Conservation (phyloP, 2,888 invertebrate species). For the Pammene fasciana region DNA sequence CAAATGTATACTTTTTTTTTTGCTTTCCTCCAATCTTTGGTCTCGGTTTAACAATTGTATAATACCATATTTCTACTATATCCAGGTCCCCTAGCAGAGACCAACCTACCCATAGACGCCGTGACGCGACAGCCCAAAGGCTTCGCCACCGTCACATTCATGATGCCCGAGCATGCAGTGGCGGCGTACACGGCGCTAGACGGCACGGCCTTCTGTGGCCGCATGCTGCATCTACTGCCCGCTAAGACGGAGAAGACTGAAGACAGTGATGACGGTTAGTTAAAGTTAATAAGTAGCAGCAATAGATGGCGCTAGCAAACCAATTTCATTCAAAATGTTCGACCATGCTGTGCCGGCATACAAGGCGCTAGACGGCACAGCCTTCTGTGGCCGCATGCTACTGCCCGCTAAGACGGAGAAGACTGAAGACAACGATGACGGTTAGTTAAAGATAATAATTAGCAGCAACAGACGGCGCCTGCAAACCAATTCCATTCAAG, state of each 20-base stretch:
- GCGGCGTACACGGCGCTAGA: slow-evolving; percentile 94
- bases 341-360: slow-evolving; percentile 97
- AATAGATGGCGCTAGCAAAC: neutral
- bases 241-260: slow-evolving; percentile 87
- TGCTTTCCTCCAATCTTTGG: neutral
- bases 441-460: slow-evolving; percentile 49
- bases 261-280: slow-evolving; percentile 71
- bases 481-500: slow-evolving; percentile 89
- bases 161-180: slow-evolving; percentile 98
- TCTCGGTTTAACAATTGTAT: neutral
- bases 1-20: too few relatives aligned
- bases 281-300: neutral
- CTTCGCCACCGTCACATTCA: slow-evolving; percentile 95
- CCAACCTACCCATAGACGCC: slow-evolving; percentile 94
- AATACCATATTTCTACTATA: slow-evolving; percentile 15
- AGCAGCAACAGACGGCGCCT: neutral
- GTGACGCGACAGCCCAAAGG: slow-evolving; percentile 93
- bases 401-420: slow-evolving; percentile 91
- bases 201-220: slow-evolving; percentile 94
- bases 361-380: slow-evolving; percentile 93
- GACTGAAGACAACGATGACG: slow-evolving; percentile 73
- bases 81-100: slow-evolving; percentile 92
- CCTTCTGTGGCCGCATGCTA: slow-evolving; percentile 95
- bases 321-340: slow-evolving; percentile 95
- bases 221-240: slow-evolving; percentile 96